phyloP scores from a whole-genome alignment of 2,113 vertebrate genomes.

The Leptosomus discolor region DNA sequence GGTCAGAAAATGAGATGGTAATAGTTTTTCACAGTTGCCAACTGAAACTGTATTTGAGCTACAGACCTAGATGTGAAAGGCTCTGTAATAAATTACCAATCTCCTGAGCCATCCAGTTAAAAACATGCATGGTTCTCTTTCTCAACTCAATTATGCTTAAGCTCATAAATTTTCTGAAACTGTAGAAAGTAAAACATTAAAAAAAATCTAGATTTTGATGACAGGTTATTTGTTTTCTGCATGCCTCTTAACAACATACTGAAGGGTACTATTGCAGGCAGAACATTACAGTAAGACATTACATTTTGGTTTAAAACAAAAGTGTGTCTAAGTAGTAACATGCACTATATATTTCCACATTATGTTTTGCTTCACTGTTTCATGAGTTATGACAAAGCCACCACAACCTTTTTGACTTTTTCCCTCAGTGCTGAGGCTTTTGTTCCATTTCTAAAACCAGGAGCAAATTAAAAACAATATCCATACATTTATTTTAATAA shows the following conservation, averaged over 20 bases:
- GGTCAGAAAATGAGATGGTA: not conserved
- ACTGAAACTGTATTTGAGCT: not conserved
- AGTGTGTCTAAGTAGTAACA: not conserved
- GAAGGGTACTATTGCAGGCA: not conserved
- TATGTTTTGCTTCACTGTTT: not conserved
- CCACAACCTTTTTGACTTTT: not conserved
- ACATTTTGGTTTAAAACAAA: not conserved
- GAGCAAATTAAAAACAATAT: not conserved
- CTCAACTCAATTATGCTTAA: not conserved
- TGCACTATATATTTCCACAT: not conserved
- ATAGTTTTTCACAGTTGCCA: not conserved
- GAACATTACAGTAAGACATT: not conserved
- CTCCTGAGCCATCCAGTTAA: slow-evolving; percentile 66
- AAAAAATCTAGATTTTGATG: not conserved
- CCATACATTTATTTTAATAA: not conserved
- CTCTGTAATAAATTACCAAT: slow-evolving; percentile 56
- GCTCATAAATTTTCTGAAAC: not conserved
- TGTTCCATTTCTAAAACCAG: not conserved
- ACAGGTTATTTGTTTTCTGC: not conserved
- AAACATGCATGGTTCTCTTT: not conserved
- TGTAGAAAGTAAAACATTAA: not conserved
- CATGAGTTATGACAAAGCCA: not conserved
- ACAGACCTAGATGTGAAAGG: slow-evolving; percentile 46
- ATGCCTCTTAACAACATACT: not conserved
- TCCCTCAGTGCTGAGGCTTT: not conserved